phyloP scores from a whole-genome alignment of 2,797 vertebrate genomes.

The Arrhamphus sclerolepis region DNA sequence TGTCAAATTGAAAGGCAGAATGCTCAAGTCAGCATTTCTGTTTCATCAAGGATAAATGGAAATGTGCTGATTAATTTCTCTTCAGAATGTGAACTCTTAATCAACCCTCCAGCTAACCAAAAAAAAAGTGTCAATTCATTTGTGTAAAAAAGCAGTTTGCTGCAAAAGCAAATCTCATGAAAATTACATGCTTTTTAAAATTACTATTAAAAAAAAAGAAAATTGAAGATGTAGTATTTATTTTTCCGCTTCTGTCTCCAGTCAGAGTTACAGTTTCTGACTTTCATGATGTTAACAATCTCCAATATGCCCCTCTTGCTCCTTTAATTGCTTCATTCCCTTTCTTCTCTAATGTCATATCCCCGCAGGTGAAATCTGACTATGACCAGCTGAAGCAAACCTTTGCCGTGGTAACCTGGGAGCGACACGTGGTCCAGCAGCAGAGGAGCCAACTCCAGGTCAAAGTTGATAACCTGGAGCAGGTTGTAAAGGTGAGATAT shows the following conservation, averaged over 20 bases:
- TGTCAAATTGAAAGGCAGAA: conserved; percentile 42
- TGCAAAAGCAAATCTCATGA: conserved; percentile 42
- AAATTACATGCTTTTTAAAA: conserved; percentile 30
- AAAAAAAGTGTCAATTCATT: conserved; percentile 40
- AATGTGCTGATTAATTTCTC: conserved; percentile 70
- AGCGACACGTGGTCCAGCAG: conserved; percentile 83
- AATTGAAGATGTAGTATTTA: too few species aligned
- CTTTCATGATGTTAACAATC: conserved; percentile 14
- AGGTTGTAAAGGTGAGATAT: conserved; percentile 89
- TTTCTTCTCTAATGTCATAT: not conserved
- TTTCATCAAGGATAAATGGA: conserved; percentile 61
- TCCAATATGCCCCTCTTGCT: conserved; percentile 4
- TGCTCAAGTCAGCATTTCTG: conserved; percentile 60
- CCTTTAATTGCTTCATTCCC: not conserved
- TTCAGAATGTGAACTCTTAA: conserved; percentile 55
- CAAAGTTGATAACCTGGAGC: conserved; percentile 93
- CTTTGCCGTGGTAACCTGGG: conserved; percentile 81
- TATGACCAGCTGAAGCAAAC: conserved; percentile 82
- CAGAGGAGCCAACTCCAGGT: conserved; percentile 85
- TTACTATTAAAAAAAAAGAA: too few species aligned
- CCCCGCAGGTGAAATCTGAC: conserved; percentile 83
- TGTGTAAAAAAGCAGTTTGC: conserved; percentile 47
- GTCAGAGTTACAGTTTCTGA: not conserved
- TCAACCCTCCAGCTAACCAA: conserved; percentile 42
- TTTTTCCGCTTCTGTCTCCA: not conserved